phyloP scores from a whole-genome alignment of 2,797 vertebrate species.

The Holocentrus rufus region DNA sequence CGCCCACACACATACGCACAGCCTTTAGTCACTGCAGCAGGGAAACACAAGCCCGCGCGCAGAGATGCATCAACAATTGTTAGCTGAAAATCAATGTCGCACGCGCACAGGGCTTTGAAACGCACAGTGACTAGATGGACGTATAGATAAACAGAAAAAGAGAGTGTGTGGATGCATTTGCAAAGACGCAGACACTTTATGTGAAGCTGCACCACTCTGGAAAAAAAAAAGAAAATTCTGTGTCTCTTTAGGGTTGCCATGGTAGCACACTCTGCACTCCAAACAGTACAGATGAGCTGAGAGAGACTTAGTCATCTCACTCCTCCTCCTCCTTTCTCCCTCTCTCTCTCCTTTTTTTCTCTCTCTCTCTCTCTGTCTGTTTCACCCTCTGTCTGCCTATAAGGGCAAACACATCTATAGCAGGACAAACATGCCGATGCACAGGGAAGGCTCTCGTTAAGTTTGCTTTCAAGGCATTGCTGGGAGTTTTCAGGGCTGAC shows the following conservation, averaged over 20 bases:
- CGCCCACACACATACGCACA: conserved; percentile 71
- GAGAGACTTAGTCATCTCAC: conserved; percentile 74
- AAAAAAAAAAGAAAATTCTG: conserved; percentile 55
- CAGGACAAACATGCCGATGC: conserved; percentile 26
- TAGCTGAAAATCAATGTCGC: conserved; percentile 44
- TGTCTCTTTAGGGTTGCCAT: conserved; percentile 81
- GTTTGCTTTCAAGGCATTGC: conserved; percentile 23
- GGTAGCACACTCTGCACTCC: conserved; percentile 76
- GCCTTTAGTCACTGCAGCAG: conserved; percentile 70
- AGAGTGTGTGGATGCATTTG: conserved; percentile 26
- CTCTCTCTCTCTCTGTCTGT: conserved; percentile 14
- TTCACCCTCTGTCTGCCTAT: conserved; percentile 14
- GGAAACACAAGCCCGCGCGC: conserved; percentile 51
- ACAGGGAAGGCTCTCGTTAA: conserved; percentile 52
- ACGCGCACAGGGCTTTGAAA: not conserved
- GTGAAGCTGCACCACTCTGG: conserved; percentile 55
- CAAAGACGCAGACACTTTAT: conserved; percentile 52
- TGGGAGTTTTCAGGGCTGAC: conserved; percentile 11
- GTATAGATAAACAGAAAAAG: conserved; percentile 6
- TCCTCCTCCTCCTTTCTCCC: conserved; percentile 50
- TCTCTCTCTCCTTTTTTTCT: conserved; percentile 31
- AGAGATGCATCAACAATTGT: conserved; percentile 51
- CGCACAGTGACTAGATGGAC: not conserved
- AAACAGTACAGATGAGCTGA: conserved; percentile 78
- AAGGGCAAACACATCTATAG: conserved; percentile 52